Base-by-base conservation (phyloP, 2,113 vertebrate species). In the Rhinopithecus roxellana region DNA sequence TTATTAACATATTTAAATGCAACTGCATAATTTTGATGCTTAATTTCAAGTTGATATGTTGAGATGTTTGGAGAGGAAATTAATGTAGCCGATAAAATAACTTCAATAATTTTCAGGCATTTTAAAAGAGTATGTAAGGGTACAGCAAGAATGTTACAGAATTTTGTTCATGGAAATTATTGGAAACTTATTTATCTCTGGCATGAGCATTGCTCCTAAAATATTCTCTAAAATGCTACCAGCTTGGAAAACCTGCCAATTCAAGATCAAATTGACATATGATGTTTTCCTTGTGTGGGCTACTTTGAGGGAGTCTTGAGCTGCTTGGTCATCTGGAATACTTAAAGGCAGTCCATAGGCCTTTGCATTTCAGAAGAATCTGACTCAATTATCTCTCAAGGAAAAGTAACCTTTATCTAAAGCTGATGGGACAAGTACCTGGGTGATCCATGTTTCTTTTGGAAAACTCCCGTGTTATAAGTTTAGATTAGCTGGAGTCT, bases 1-100 rank as follows among this genome's bases (percentile, higher is more conserved):
- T 97, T 97, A 97, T 98, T 97, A 98, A 97, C 93, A 96, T 93
- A 97, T 96, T 98, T 96, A 95, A 97, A 92, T 97, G 89, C 89
- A 97, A 97, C 79, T 93, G 57, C 55, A 96, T 90, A 77, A 97
- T 97, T 80, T 82, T 61, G 61, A 75, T 92, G 89, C 91, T 96
- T 97, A 91, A 97, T 97, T 97, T 96, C 12, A 10, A 94, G 91
- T 93, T 97, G 97, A 91, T 97, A 48, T 22, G n/a, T 93, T 97
- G 93, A 96, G 55, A 89, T 94, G 75, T 96, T 97, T 97, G 90
- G 96, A 97, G 95, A 96, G 89, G 94, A 97, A 96, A 96, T 94
- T 97, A 96, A 97, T 93, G 77, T 80, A 96, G 91, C 87, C 0
- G 22, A 97, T 97, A 96, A 95, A 97, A 96, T 93, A 93, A 96